Evolutionary conservation across 2,888 invertebrate species (phyloP), one percentile per base, ranked within the genome.

Genomic region (Drosophila ochracea): DNA sequence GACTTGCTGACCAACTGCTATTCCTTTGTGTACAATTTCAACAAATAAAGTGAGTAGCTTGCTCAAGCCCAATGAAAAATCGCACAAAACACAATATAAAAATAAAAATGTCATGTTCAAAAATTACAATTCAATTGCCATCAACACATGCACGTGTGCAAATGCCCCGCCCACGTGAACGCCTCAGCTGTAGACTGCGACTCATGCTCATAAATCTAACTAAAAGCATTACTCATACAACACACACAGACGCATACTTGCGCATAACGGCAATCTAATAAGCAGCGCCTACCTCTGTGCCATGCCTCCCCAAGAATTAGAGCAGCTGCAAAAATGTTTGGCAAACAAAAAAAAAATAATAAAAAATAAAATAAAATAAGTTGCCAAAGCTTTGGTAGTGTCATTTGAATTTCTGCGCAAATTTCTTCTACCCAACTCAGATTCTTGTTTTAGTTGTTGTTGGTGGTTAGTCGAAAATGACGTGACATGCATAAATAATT

Each of bases 401-500:
- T 88, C 83, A 90, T 87, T 90, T 76, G 89, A 88, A 83, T 90
- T 84, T 80, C 65, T 73, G 70, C 54, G 68, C 60, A 69, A 83
- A 79, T 75, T 78, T 78, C 62, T 37, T 57, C 55, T 72, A 57
- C 58, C 61, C 57, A 59, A 54, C 58, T 64, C 58, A 39, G 60
- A 19, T 37, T 68, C 59, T 50, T 54, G 68, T 59, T 82, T 61
- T 37, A 66, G 68, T 50, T 88, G 64, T n/a, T 60, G 73, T 53
- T 70, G 61, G 53, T 76, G 75, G 80, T 84, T 78, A 74, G 77
- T 79, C 79, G 76, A 85, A 83, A 86, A 83, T 90, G 79, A 89
- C 88, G 88, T 89, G 88, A 90, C 87, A 83, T 90, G 89, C 89
- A 89, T 89, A 89, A 89, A 89, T 90, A 89, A 88, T 88, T 88